These are phyloP conservation scores for Onthophagus taurus DNA, from an alignment of 1,140 invertebrate genomes.

Conservation along the genomic window DNA sequence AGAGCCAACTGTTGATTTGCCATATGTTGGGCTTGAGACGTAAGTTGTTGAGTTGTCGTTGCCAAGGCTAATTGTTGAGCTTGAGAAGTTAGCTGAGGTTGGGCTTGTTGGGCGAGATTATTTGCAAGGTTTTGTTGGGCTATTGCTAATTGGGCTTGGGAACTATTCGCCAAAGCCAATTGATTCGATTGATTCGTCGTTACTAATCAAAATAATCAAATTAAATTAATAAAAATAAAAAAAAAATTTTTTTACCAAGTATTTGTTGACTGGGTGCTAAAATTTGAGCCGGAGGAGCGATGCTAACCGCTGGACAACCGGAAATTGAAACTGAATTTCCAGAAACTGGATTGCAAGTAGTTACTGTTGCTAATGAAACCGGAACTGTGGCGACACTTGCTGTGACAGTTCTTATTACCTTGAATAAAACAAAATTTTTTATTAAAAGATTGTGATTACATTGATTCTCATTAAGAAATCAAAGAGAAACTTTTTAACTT, in stretches of 20 bases:
- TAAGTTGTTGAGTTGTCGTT: constrained; percentile 31
- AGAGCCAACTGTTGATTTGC: constrained; percentile 31
- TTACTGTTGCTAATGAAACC: constrained; percentile 49
- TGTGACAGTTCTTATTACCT: constrained; percentile 48
- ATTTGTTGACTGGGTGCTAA: constrained; percentile 38
- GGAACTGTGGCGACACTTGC: constrained; percentile 55
- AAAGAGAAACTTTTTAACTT: too few species aligned
- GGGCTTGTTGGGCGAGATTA: constrained; percentile 30
- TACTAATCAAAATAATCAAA: constrained; percentile 23
- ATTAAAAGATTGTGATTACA: not conserved
- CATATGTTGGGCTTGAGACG: constrained; percentile 31
- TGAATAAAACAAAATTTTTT: constrained; percentile 24
- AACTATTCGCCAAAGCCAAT: constrained; percentile 31
- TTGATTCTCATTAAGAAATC: not conserved
- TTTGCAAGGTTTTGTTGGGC: constrained; percentile 31
- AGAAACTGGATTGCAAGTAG: constrained; percentile 33
- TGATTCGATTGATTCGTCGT: constrained; percentile 36
- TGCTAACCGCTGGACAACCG: constrained; percentile 51
- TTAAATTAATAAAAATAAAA: not conserved
- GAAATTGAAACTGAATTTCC: constrained; percentile 44
- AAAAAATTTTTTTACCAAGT: constrained; percentile 33
- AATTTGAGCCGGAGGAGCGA: constrained; percentile 44
- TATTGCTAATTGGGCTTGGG: constrained; percentile 30
- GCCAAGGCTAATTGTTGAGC: constrained; percentile 32
- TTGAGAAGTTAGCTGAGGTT: constrained; percentile 31